Evolutionary conservation across 2,797 vertebrate genomes (phyloP).

Genomic region (Acanthis flammea): DNA sequence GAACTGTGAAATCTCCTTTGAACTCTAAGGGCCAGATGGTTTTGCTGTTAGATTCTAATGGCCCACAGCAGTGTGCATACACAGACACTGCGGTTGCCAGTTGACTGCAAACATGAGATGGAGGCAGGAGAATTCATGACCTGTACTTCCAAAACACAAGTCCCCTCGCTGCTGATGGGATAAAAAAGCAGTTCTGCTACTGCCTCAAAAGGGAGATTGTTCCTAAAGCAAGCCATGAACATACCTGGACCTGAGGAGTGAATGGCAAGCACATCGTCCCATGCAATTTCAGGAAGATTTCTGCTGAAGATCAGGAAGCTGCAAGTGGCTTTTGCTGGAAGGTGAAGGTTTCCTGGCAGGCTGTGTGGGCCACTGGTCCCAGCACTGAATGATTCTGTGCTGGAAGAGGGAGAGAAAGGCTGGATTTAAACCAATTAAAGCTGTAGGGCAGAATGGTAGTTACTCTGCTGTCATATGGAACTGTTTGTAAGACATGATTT

Average conservation of each 20-base stretch:
- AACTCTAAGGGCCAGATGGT: slow-evolving; percentile 66
- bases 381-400: neutral
- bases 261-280: accelerated
- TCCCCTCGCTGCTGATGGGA: neutral
- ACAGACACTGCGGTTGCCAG: slow-evolving; percentile 18
- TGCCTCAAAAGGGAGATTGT: neutral
- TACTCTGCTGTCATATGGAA: slow-evolving; percentile 22
- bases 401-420: neutral
- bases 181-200: neutral
- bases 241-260: neutral
- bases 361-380: neutral
- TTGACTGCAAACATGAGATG: slow-evolving; percentile 27
- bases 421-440: neutral
- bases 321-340: neutral
- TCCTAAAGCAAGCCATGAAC: neutral
- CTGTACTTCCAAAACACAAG: neutral
- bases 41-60: slow-evolving; percentile 67
- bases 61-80: slow-evolving; percentile 39
- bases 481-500: slow-evolving; percentile 34
- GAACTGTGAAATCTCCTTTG: slow-evolving; percentile 68
- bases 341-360: neutral
- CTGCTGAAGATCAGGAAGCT: neutral
- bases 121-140: slow-evolving; percentile 23
- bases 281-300: neutral
- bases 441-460: neutral